Percentiles rank a stretch among this genome's conserved stretches.
phyloP scores from a whole-genome alignment of 37 sponge, comb jelly and placozoan genomes.

The Petrosia ficiformis region DNA sequence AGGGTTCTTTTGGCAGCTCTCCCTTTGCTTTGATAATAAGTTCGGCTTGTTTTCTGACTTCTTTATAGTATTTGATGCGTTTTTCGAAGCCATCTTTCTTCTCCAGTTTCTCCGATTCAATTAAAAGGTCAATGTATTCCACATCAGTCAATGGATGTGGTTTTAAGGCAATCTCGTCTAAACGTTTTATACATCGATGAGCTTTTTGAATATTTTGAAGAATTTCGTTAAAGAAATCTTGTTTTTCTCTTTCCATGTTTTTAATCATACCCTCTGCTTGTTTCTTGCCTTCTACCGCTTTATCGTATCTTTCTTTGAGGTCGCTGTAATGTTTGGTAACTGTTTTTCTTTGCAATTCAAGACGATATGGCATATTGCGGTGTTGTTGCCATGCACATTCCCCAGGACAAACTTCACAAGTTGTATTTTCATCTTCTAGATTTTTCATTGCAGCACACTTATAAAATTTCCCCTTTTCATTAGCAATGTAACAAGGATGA shows the following conservation, averaged over 20 bases:
- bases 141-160: constrained; percentile 42
- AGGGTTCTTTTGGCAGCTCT: constrained; percentile 24
- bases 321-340: constrained; percentile 23
- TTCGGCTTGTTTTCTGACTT: too few relatives aligned
- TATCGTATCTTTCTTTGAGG: constrained; percentile 4
- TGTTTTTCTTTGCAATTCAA: neutral
- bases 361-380: constrained; percentile 15
- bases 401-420: constrained; percentile 40
- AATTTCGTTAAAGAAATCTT: neutral
- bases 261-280: constrained; percentile 5
- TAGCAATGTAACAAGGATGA: constrained; percentile 3
- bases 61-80: too few relatives aligned
- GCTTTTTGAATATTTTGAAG: constrained; percentile 15
- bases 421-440: neutral
- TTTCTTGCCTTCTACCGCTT: constrained; percentile 3
- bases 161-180: constrained; percentile 48
- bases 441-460: constrained; percentile 23
- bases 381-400: constrained; percentile 35
- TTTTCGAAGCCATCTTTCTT: constrained; percentile 20
- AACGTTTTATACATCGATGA: constrained; percentile 3
- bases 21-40: too few relatives aligned
- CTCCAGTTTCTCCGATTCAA: constrained; percentile 40
- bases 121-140: constrained; percentile 53
- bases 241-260: constrained; percentile 5
- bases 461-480: constrained; percentile 21